A percentile compares a stretch with the other conserved stretches of the same genome.
Evolutionary conservation across 2,797 vertebrate genomes (phyloP).

Genomic region (Sphenodon punctatus): DNA sequence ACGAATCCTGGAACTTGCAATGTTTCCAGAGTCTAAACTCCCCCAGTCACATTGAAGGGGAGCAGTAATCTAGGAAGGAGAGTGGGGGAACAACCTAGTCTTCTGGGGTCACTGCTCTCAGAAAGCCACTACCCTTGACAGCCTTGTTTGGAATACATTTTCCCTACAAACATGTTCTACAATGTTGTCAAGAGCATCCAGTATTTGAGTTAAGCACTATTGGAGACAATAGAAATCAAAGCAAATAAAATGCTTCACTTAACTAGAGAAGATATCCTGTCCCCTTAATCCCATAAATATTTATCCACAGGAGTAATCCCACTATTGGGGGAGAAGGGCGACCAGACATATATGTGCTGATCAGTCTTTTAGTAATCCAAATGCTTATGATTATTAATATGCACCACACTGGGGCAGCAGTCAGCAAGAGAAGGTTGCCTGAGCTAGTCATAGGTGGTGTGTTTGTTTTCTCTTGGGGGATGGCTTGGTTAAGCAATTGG

Average conservation of each 20-base stretch:
- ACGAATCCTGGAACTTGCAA: too few relatives aligned
- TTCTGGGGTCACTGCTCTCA: too few relatives aligned
- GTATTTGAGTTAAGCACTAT: background rate
- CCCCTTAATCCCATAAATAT: background rate
- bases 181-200: background rate
- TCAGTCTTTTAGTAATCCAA: background rate
- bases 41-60: too few relatives aligned
- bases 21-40: too few relatives aligned
- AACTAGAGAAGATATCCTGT: background rate
- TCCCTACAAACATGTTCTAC: too few relatives aligned
- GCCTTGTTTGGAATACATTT: too few relatives aligned
- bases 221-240: background rate
- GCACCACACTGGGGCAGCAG: constrained; percentile 73
- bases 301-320: background rate
- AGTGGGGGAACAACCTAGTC: too few relatives aligned
- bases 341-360: background rate
- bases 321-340: background rate
- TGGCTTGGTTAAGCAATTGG: background rate
- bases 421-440: constrained; percentile 57
- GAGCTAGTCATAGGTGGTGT: background rate
- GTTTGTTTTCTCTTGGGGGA: constrained; percentile 22
- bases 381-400: constrained; percentile 39
- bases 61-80: too few relatives aligned
- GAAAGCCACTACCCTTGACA: too few relatives aligned
- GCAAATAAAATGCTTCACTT: background rate